A percentile compares a stretch with the other conserved stretches of the same genome.
Conservation (phyloP, 2,113 vertebrate genomes). For the Globicephala melas region DNA sequence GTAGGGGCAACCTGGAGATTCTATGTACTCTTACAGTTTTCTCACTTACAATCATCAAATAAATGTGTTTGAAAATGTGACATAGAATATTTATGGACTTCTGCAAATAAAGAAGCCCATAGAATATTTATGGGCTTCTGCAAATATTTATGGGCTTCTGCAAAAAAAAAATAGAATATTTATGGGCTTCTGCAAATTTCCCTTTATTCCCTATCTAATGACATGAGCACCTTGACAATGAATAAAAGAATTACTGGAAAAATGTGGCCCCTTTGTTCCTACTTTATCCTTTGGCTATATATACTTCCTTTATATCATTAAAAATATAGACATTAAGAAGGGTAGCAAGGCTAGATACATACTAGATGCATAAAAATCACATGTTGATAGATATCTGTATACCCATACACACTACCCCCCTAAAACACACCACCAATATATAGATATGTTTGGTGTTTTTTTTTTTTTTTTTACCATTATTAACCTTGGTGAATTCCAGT, state of each 20-base stretch:
- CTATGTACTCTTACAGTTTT: fast-evolving
- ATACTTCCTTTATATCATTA: conserved; percentile 25
- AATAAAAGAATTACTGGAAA: not conserved
- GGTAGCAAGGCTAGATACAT: not conserved
- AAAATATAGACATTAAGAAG: not conserved
- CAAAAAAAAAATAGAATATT: not conserved
- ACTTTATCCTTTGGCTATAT: not conserved
- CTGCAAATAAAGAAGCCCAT: not conserved
- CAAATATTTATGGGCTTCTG: not conserved
- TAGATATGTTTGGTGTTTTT: not conserved
- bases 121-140: not conserved
- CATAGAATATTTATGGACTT: not conserved
- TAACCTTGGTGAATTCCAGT: not conserved
- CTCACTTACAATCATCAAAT: not conserved
- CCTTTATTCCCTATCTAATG: not conserved
- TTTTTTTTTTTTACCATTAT: not conserved
- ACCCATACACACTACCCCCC: not conserved
- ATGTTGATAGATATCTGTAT: not conserved
- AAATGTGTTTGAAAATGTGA: not conserved
- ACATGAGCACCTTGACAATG: not conserved
- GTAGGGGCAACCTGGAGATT: conserved; percentile 77
- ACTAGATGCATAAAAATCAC: not conserved
- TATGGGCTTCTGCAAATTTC: not conserved
- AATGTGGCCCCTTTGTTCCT: not conserved
- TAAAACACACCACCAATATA: not conserved